These are phyloP conservation scores for Anticlea derivata DNA, from an alignment of 2,888 invertebrate genomes.

Conservation along the genomic window DNA sequence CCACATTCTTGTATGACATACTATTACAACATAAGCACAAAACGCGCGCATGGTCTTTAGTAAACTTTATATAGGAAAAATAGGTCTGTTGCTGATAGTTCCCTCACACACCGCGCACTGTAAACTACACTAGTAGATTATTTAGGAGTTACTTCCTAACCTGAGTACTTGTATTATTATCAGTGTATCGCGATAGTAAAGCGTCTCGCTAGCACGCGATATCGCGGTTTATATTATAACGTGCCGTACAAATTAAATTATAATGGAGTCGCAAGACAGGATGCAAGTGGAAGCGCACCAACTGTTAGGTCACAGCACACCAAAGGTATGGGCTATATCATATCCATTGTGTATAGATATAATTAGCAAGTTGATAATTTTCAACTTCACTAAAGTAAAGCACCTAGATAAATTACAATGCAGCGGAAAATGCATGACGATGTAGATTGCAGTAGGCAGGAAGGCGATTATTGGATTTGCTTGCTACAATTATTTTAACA, in stretches of 20 bases:
- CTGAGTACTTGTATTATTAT: conserved; percentile 3
- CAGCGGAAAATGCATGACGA: conserved; percentile 5
- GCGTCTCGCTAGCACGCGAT: neutral
- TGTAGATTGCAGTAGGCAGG: neutral
- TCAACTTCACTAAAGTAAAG: neutral
- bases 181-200: conserved; percentile 21
- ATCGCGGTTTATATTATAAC: conserved; percentile 10
- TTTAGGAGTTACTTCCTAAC: neutral
- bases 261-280: conserved; percentile 1
- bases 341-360: too few relatives aligned
- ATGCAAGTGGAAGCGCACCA: conserved; percentile 1
- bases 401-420: neutral
- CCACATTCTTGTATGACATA: too few relatives aligned
- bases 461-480: neutral
- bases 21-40: too few relatives aligned
- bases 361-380: too few relatives aligned
- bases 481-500: too few relatives aligned
- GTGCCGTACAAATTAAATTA: conserved; percentile 13
- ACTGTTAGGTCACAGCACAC: conserved; percentile 1
- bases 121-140: conserved; percentile 1
- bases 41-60: too few relatives aligned
- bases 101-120: neutral
- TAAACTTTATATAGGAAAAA: neutral
- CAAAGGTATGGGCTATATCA: conserved; percentile 9
- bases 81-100: neutral